Evolutionary conservation across 2,113 vertebrate genomes (phyloP).

Genomic region (Candoia aspera): DNA sequence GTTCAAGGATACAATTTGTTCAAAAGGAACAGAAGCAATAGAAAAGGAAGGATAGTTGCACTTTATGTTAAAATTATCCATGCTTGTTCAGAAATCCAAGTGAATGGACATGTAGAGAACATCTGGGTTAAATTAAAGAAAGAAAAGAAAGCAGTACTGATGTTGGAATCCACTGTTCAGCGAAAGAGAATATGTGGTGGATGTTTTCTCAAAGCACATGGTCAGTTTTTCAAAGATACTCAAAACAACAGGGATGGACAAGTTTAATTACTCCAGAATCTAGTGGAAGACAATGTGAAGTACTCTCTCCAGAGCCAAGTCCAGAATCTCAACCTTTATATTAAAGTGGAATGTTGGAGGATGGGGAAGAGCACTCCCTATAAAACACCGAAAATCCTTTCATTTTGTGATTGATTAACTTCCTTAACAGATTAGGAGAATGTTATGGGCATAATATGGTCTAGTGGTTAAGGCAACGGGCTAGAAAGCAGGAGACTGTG

Average conservation of each 20-base stretch:
- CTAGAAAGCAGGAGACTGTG: no score
- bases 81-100: neutral
- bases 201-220: neutral
- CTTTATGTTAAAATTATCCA: neutral
- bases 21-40: neutral
- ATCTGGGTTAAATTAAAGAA: neutral
- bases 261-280: neutral
- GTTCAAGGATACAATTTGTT: neutral
- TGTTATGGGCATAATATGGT: neutral
- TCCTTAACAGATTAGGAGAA: neutral
- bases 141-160: neutral
- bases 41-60: neutral
- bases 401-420: neutral
- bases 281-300: neutral
- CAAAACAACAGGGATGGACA: neutral
- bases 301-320: neutral
- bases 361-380: neutral
- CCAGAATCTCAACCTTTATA: neutral
- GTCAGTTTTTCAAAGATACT: neutral
- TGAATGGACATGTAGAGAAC: neutral
- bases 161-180: neutral
- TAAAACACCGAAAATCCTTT: neutral
- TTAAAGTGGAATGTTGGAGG: neutral
- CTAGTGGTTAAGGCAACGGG: no score
- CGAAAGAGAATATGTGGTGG: neutral